phyloP scores from a whole-genome alignment of 2,113 vertebrate genomes.

The Planiliza haematocheilus region DNA sequence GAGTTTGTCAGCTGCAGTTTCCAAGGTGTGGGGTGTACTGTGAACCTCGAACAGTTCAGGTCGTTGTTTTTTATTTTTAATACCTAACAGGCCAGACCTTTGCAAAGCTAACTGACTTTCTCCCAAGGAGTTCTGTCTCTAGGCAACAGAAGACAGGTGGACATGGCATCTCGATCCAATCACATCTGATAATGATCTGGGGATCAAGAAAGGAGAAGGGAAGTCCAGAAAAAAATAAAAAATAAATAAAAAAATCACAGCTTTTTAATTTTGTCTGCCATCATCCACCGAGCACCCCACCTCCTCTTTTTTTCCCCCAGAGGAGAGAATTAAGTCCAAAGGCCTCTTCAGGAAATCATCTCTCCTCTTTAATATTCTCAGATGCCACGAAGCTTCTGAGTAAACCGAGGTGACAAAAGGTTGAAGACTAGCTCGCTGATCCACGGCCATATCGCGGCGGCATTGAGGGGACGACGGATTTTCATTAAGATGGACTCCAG shows the following conservation, averaged over 20 bases:
- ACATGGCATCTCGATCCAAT: slow-evolving; percentile 30
- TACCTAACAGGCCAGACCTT: neutral
- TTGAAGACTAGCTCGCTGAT: slow-evolving; percentile 21
- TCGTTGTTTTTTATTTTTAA: too few relatives aligned
- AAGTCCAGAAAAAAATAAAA: neutral
- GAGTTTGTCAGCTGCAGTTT: too few relatives aligned
- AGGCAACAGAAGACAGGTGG: neutral
- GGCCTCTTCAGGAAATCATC: slow-evolving; percentile 34
- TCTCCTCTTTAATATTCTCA: slow-evolving; percentile 36
- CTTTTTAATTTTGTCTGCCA: slow-evolving; percentile 46
- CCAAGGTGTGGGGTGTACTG: too few relatives aligned
- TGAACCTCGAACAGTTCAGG: too few relatives aligned
- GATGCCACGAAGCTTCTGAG: slow-evolving; percentile 6
- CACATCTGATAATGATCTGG: slow-evolving; percentile 36
- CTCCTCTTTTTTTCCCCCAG: slow-evolving; percentile 14
- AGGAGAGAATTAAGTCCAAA: slow-evolving; percentile 37
- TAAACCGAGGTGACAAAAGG: slow-evolving; percentile 13
- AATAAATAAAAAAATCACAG: slow-evolving; percentile 10
- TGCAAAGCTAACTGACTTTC: neutral
- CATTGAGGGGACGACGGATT: slow-evolving; percentile 30
- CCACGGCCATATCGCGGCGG: neutral
- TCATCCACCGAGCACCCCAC: neutral
- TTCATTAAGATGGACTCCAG: slow-evolving; percentile 57
- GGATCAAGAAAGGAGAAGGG: slow-evolving; percentile 20
- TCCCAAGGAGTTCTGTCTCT: neutral